Evolutionary conservation across 2,113 vertebrate species (phyloP), one percentile per base, ranked within the genome.

Genomic region (Sceloporus tristichus): DNA sequence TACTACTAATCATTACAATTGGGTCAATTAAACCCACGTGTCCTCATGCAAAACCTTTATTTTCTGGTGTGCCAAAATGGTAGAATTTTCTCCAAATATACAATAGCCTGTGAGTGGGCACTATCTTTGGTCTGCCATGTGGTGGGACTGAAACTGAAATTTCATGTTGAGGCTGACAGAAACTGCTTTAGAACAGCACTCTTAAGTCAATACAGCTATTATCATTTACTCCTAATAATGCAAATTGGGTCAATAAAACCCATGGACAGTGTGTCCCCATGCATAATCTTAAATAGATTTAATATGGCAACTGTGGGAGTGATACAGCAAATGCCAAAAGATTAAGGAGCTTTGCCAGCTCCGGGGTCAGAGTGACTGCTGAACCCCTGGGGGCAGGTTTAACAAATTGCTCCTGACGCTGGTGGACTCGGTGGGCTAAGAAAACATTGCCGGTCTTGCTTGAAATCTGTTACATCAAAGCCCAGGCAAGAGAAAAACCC

Each of bases 391-490:
- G 42, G 79, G 40, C 19, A 27, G 62, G 73, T 88, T 77, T 76
- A 88, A 83, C 73, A 88, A 87, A 87, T 66, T 42, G 71, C 1
- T 76, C 40, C 85, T 68, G 85, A 89, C 56, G 54, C 88, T 90
- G 87, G 91, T 7, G 76, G 70, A 87, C 56, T 65, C 66, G 65
- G 74, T 82, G 40, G 38, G 66, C 93, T 82, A 48, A 14, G 78
- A 82, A 54, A 87, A 73, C 0, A 10, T 38, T 68, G 38, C 85
- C 5, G 21, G 79, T 2, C 79, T 65, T 68, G 71, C 89, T 54
- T 0, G 14, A n/a, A 80, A 84, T 88, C 88, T 53, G 66, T 21
- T 9, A 18, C 75, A 70, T 70, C 62, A 56, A 25, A 21, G 71
- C 85, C 66, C 40, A 21, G 78, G 62, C 54, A 76, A 76, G 56